Evolutionary conservation across 2,113 vertebrate genomes (phyloP).

Genomic region (Neoarius graeffei): DNA sequence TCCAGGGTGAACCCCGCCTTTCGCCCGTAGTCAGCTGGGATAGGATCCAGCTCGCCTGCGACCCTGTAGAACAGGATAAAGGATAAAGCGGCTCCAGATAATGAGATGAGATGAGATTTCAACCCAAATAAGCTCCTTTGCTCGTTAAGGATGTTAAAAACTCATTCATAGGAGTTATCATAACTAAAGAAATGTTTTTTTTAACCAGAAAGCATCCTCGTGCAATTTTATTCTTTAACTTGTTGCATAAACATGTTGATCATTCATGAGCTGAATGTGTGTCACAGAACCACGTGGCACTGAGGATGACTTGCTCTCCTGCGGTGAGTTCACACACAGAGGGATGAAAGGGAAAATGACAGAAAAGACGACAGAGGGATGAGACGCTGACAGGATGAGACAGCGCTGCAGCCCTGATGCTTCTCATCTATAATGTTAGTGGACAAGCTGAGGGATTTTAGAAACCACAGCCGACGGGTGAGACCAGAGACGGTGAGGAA

Average conservation of each 20-base stretch:
- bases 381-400: constrained; percentile 28
- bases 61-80: too few species aligned
- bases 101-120: too few species aligned
- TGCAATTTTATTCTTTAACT: not conserved
- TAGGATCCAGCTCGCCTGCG: too few species aligned
- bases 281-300: not conserved
- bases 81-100: too few species aligned
- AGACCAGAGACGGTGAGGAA: not conserved
- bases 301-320: not conserved
- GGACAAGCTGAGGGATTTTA: not conserved
- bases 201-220: not conserved
- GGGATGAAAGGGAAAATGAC: not conserved
- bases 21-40: too few species aligned
- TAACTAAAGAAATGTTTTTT: not conserved
- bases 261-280: not conserved
- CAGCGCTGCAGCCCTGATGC: not conserved
- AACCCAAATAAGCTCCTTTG: not conserved
- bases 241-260: not conserved
- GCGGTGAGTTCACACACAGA: not conserved
- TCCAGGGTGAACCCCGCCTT: too few species aligned
- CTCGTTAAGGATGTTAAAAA: not conserved
- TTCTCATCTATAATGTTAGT: constrained; percentile 18
- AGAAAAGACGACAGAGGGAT: not conserved
- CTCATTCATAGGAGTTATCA: not conserved
- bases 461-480: not conserved